A percentile compares a stretch with the other conserved stretches of the same genome.
These are phyloP conservation scores for Rhinogobio ventralis DNA, from an alignment of 2,797 vertebrate species.

Conservation along the genomic window DNA sequence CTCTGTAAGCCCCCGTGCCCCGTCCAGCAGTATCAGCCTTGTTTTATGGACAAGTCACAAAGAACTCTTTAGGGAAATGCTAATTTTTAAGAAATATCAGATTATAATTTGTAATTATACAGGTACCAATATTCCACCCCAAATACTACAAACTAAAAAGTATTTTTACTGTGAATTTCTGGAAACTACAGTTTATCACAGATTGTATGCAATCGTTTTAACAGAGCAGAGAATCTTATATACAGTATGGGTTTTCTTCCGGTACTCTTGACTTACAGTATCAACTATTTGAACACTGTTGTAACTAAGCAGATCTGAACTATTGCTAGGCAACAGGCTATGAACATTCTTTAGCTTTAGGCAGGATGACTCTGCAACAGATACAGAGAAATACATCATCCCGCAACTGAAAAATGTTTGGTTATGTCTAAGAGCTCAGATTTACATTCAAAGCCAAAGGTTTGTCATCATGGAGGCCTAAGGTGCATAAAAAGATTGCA, in stretches of 20 bases:
- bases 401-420: neutral
- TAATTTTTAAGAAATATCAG: neutral
- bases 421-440: neutral
- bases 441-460: neutral
- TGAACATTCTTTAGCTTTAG: slow-evolving; percentile 10
- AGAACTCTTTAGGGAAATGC: neutral
- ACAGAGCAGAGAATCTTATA: neutral
- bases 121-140: neutral
- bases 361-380: slow-evolving; percentile 17
- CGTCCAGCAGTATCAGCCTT: neutral
- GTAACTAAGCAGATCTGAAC: slow-evolving; percentile 29
- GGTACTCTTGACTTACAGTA: slow-evolving; percentile 12
- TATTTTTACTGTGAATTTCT: neutral
- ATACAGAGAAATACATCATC: neutral
- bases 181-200: neutral
- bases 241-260: neutral
- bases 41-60: neutral
- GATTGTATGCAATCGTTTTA: neutral
- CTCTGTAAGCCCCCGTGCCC: neutral
- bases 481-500: neutral
- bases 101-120: neutral
- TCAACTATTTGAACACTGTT: neutral
- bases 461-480: neutral
- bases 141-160: neutral
- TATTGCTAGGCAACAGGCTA: slow-evolving; percentile 49